Evolutionary conservation across 2,797 vertebrate genomes (phyloP).

Genomic region (Menidia menidia): DNA sequence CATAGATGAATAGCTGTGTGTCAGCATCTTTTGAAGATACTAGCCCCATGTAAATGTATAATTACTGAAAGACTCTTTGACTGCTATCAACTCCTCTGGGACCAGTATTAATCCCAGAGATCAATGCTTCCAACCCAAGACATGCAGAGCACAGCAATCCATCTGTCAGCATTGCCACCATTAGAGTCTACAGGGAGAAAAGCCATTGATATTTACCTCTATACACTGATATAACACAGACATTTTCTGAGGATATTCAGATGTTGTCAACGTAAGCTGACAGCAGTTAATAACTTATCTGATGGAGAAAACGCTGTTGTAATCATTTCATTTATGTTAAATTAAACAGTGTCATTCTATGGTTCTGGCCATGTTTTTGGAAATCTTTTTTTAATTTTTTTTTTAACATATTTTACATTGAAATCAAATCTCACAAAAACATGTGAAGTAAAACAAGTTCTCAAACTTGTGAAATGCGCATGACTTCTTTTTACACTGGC

Average conservation of each 20-base stretch:
- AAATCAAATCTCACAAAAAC: neutral
- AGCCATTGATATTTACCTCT: constrained; percentile 78
- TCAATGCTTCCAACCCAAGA: constrained; percentile 78
- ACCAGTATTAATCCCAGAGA: constrained; percentile 79
- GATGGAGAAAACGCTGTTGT: constrained; percentile 56
- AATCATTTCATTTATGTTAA: constrained; percentile 52
- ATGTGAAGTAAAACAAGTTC: neutral
- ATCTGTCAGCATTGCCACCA: constrained; percentile 75
- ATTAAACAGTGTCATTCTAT: neutral
- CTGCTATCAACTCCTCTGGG: constrained; percentile 72
- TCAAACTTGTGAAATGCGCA: too few species aligned
- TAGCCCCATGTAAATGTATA: constrained; percentile 77
- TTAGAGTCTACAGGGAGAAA: constrained; percentile 70
- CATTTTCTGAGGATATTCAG: constrained; percentile 69
- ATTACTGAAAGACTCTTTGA: constrained; percentile 84
- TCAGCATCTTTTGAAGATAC: constrained; percentile 72
- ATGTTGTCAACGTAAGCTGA: constrained; percentile 37
- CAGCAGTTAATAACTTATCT: constrained; percentile 52
- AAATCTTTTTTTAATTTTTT: neutral
- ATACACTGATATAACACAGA: constrained; percentile 65
- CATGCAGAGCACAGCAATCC: constrained; percentile 82
- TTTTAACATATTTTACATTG: neutral
- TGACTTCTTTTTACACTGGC: too few species aligned
- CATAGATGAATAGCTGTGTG: constrained; percentile 36
- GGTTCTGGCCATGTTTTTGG: neutral